Evolutionary conservation across 2,113 vertebrate species (phyloP).

Genomic region (Ranitomeya variabilis): DNA sequence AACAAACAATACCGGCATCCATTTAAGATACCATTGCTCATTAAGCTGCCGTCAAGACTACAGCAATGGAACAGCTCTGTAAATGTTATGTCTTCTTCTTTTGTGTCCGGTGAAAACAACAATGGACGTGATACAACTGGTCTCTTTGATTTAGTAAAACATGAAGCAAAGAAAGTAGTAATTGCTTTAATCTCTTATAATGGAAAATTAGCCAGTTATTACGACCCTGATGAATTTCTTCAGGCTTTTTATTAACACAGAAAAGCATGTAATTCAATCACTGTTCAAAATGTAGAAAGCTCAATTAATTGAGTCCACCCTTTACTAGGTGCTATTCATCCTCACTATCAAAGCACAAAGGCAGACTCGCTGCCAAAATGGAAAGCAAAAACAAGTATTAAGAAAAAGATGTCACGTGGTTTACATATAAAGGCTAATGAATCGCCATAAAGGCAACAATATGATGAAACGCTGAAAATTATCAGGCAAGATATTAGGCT

Average conservation of each 20-base stretch:
- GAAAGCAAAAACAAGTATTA: not conserved
- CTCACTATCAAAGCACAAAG: not conserved
- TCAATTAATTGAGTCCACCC: constrained; percentile 35
- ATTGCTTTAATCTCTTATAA: constrained; percentile 52
- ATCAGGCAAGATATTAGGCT: not conserved
- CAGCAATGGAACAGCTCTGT: not conserved
- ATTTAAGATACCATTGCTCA: not conserved
- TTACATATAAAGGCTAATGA: not conserved
- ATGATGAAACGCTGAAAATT: not conserved
- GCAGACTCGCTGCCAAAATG: not conserved
- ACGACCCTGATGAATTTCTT: constrained; percentile 53
- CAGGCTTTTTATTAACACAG: constrained; percentile 56
- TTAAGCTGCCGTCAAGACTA: not conserved
- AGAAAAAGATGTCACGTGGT: not conserved
- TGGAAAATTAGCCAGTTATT: constrained; percentile 56
- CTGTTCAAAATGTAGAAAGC: constrained; percentile 19
- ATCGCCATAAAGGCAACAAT: not conserved
- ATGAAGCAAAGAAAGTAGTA: constrained; percentile 22
- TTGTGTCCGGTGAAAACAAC: constrained; percentile 9
- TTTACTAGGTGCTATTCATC: constrained; percentile 26
- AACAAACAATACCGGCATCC: not conserved
- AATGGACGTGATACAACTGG: constrained; percentile 40
- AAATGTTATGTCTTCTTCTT: not conserved
- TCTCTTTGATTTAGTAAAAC: constrained; percentile 37
- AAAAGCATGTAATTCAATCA: constrained; percentile 56